A percentile compares a stretch with the other conserved stretches of the same genome.
Evolutionary conservation across 2,888 invertebrate species (phyloP).

Genomic region (Ernsta delagoae): DNA sequence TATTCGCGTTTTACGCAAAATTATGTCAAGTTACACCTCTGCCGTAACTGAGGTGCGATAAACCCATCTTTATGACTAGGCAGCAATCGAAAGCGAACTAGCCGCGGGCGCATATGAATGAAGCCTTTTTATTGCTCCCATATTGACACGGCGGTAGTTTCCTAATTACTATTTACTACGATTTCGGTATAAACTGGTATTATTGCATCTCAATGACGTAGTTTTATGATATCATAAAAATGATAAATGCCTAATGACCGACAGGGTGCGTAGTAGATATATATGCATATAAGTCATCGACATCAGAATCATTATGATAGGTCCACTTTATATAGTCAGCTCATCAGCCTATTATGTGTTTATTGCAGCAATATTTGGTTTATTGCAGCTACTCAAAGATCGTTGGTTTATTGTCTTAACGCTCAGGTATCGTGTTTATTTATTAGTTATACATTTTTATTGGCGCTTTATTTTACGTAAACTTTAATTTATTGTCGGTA

Average conservation of each 20-base stretch:
- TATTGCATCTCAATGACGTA: conserved; percentile 73
- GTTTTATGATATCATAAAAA: conserved; percentile 81
- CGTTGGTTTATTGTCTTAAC: conserved; percentile 79
- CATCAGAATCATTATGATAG: conserved; percentile 49
- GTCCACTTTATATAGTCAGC: conserved; percentile 63
- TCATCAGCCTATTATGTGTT: conserved; percentile 82
- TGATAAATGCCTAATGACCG: conserved; percentile 73
- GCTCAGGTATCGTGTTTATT: conserved; percentile 84
- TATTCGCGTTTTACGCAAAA: conserved; percentile 83
- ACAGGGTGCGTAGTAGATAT: conserved; percentile 48
- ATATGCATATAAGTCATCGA: conserved; percentile 46
- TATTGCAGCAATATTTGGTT: conserved; percentile 84
- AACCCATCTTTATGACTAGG: conserved; percentile 81
- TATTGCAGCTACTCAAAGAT: conserved; percentile 80
- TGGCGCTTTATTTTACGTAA: conserved; percentile 84
- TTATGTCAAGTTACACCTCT: conserved; percentile 83
- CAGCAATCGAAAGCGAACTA: conserved; percentile 79
- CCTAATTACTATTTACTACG: conserved; percentile 77
- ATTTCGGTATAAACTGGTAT: conserved; percentile 77
- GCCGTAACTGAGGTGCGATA: conserved; percentile 79
- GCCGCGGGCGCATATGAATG: conserved; percentile 77
- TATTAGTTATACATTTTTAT: conserved; percentile 85
- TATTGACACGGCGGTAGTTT: conserved; percentile 77
- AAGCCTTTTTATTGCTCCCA: conserved; percentile 78
- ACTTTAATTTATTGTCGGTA: conserved; percentile 83